phyloP scores from a whole-genome alignment of 2,797 vertebrate genomes.

The Pantherophis alleghaniensis region DNA sequence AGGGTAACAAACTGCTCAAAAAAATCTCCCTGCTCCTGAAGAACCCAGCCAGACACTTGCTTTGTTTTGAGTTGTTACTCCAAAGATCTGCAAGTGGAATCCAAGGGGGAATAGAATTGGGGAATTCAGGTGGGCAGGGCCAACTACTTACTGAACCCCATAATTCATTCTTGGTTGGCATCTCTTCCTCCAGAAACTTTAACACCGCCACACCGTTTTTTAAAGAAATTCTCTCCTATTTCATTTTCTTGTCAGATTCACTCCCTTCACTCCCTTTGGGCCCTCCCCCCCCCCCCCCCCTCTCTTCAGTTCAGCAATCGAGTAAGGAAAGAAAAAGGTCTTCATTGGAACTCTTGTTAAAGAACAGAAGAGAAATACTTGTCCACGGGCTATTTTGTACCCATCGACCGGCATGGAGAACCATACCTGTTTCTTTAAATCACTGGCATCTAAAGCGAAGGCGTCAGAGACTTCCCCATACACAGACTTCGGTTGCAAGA shows the following conservation, averaged over 20 bases:
- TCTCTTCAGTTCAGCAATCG: background rate
- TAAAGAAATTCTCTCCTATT: background rate
- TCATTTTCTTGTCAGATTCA: background rate
- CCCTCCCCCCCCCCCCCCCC: background rate
- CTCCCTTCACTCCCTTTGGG: background rate
- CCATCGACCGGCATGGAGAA: background rate
- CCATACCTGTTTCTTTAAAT: background rate
- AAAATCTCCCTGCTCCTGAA: background rate
- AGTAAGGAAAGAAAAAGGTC: background rate
- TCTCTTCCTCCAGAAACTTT: background rate
- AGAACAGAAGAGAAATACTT: background rate
- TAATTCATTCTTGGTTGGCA: background rate
- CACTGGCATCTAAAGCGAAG: background rate
- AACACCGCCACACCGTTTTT: background rate
- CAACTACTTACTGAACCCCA: background rate
- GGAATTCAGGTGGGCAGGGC: background rate
- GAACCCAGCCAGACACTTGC: background rate
- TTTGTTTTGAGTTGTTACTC: background rate
- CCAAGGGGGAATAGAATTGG: background rate
- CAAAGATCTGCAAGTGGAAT: background rate
- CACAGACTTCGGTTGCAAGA: background rate
- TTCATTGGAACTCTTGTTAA: background rate
- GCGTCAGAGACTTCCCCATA: background rate
- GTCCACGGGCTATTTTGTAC: background rate
- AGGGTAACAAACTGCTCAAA: background rate